Evolutionary conservation across 2,888 invertebrate species (phyloP).

Genomic region (Eremobia ochroleuca): DNA sequence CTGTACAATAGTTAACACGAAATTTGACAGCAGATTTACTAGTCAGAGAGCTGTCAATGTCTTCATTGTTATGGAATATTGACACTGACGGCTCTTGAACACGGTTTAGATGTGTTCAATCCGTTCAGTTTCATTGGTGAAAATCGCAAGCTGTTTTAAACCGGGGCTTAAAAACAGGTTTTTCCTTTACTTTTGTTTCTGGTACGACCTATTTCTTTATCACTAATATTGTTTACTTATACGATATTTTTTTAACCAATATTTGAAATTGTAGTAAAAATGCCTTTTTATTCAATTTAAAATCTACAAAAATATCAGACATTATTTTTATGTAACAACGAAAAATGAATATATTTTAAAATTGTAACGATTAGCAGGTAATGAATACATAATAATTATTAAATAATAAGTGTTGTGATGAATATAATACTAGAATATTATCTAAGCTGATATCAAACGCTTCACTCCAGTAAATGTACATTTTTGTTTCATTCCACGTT

Average conservation of each 20-base stretch:
- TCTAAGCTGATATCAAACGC: slow-evolving; percentile 2
- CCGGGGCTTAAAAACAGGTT: neutral
- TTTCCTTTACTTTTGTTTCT: neutral
- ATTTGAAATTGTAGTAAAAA: neutral
- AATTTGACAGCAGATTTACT: neutral
- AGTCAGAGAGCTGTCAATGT: neutral
- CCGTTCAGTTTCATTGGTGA: neutral
- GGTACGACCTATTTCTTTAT: slow-evolving; percentile 15
- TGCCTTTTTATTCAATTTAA: neutral
- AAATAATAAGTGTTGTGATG: slow-evolving; percentile 69
- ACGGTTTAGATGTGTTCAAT: neutral
- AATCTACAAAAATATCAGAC: slow-evolving; percentile 7
- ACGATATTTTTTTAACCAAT: too few species aligned
- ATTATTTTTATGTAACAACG: slow-evolving; percentile 51
- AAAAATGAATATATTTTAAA: slow-evolving; percentile 60
- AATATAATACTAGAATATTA: slow-evolving; percentile 59
- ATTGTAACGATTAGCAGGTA: slow-evolving; percentile 30
- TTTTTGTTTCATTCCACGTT: neutral
- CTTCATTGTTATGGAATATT: neutral
- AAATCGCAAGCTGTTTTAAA: neutral
- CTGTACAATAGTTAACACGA: neutral
- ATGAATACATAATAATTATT: slow-evolving; percentile 33
- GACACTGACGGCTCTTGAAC: neutral
- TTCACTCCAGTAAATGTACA: neutral
- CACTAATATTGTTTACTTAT: neutral